Base-by-base conservation (phyloP, 1,140 invertebrate species). In the Pseudobourletiella spinata region DNA sequence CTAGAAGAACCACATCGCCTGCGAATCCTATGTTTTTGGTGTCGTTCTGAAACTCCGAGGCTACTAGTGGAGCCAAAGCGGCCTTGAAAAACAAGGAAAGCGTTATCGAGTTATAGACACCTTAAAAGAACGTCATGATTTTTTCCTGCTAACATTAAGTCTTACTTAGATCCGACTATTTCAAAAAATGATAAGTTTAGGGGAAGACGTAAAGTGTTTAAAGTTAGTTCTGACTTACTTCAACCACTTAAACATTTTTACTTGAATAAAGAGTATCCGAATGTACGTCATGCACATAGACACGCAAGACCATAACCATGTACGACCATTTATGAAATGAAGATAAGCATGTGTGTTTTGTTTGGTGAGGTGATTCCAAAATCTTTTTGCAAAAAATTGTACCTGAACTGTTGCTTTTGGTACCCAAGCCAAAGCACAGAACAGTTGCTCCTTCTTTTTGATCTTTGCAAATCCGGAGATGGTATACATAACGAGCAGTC, bases 381-480 rank as follows among this genome's bases (percentile, higher is more conserved):
- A 8, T 39, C 8, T 39, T 11, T 11, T 11, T n/a, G 35, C n/a
- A 39, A 39, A 39, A 43, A 26, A 8, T 11, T 29, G 26, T 30
- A 58, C 64, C 18, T 62, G 64, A 1, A 63, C 60, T 22, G 60
- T 65, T 1, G 64, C 67, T 50, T 68, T 68, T 0, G 67, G 67
- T 25, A 68, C 63, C 67, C 67, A 68, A 2, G 43, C 26, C 6
- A 68, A 29, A 20, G 56, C 59, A 50, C 55, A 62, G 35, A 68
- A 66, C 2, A 68, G 15, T 35, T 55, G n/a, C 35, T 65, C 63
- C 26, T 57, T 64, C 8, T 16, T 55, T 16, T 30, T 60, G 6
- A 59, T 39, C 28, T 59, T 59, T 0, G 29, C 28, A 11, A 55
- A 20, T 3, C 44, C 18, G 0, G 43, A 52, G 14, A 65, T 61